Evolutionary conservation across 2,888 invertebrate species (phyloP), one percentile per base, ranked within the genome.

Genomic region (Allacma fusca): DNA sequence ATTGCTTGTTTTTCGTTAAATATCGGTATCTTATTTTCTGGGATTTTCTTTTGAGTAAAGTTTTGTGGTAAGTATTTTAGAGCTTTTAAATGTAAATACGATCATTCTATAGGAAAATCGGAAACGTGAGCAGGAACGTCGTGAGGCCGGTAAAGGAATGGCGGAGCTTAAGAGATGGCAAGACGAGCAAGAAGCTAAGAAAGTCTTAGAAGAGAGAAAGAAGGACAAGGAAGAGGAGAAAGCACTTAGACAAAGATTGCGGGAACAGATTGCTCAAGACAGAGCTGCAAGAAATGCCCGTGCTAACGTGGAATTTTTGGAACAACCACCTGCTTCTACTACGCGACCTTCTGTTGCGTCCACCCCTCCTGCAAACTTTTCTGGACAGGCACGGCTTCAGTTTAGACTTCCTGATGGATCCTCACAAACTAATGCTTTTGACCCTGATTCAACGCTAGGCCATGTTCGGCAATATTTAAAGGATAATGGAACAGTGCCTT

Each of bases 211-310:
- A 80, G 92, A 94, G 79, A 89, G 93, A 65, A 91, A 91, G 84
- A 91, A 91, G 77, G 95, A 94, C 84, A 93, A 92, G 85, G 88
- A 91, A 81, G 93, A 92, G 81, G 93, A 94, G 83, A 89, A 91
- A 81, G 88, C 91, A 13, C 93, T 93, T 0, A 89, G 93, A 13
- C 93, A 96, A 82, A 90, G 92, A 73, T 92, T 96, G 23, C 87
- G 92, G 78, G 92, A 92, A 75, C 94, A 96, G 87, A 96, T 96
- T 79, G 94, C 93, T 0, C 92, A 92, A 85, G 96, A 96, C 87
- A 91, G 93, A 85, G 91, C 91, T 0, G 93, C 93, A 85, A 86
- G 92, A 59, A 84, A 82, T 80, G 78, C 79, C 7, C 44, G 79
- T 62, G 79, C 80, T 7, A 81, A 81, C 74, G 76, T 78, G 7